Percentiles rank a stretch among this genome's conserved stretches.
Evolutionary conservation across 2,888 invertebrate genomes (phyloP).

Genomic region (Drosophila pseudotalamancana): DNA sequence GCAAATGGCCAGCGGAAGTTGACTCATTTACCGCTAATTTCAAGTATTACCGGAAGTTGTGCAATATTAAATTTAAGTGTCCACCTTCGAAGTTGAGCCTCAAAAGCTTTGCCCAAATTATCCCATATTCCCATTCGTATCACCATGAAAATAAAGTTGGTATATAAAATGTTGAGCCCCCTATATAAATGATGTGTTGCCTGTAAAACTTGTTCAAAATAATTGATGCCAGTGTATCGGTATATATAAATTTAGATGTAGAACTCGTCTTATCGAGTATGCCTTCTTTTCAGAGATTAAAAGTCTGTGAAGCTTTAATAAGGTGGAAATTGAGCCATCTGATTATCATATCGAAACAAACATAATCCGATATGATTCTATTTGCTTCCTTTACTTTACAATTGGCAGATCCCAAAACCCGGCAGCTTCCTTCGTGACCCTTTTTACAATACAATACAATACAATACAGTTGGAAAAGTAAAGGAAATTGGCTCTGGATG

Average conservation of each 20-base stretch:
- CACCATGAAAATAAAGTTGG: no score
- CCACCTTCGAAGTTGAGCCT: not conserved
- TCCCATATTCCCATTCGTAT: no score
- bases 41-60: slow-evolving; percentile 41
- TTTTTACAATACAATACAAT: slow-evolving; percentile 44
- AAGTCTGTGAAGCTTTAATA: not conserved
- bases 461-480: slow-evolving; percentile 41
- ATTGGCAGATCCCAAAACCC: slow-evolving; percentile 39
- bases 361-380: slow-evolving; percentile 34
- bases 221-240: no score
- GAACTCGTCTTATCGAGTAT: no score
- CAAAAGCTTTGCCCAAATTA: not conserved
- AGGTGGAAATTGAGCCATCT: slow-evolving; percentile 7
- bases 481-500: slow-evolving; percentile 67
- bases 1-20: slow-evolving; percentile 63
- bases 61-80: slow-evolving; percentile 11
- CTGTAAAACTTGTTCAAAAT: no score
- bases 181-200: no score
- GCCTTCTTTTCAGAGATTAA: not conserved
- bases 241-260: no score
- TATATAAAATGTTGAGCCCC: no score
- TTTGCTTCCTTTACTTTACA: slow-evolving; percentile 23
- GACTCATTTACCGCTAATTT: slow-evolving; percentile 65
- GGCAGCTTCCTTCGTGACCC: slow-evolving; percentile 34
- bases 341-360: slow-evolving; percentile 39